Evolutionary conservation across 2,888 invertebrate genomes (phyloP).

Genomic region (Pollenia amentaria): DNA sequence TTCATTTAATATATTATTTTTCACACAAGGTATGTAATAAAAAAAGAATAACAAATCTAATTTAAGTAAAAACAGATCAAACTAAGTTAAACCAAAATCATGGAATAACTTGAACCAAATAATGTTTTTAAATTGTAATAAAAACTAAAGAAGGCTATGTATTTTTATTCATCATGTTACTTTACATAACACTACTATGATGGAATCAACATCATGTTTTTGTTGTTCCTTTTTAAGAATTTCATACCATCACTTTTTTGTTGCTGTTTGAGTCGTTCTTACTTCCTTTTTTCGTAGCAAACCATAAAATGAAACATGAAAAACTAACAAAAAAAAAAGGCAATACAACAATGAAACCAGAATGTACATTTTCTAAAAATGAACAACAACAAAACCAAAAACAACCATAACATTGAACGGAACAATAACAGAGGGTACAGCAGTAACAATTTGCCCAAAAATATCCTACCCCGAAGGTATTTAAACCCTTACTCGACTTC

Average conservation of each 20-base stretch:
- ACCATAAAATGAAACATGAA: constrained; percentile 41
- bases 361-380: constrained; percentile 50
- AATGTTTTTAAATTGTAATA: neutral
- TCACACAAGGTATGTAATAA: constrained; percentile 83
- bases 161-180: constrained; percentile 50
- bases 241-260: constrained; percentile 20
- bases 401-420: constrained; percentile 11
- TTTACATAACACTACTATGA: constrained; percentile 69
- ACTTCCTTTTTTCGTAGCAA: constrained; percentile 31
- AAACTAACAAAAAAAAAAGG: constrained; percentile 9
- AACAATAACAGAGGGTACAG: constrained; percentile 26
- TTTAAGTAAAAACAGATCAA: constrained; percentile 35
- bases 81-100: neutral
- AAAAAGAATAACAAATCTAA: neutral
- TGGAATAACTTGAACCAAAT: neutral
- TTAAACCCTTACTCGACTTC: constrained; percentile 51
- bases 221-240: constrained; percentile 26
- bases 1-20: constrained; percentile 85
- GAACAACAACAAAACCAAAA: constrained; percentile 26
- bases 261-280: constrained; percentile 12
- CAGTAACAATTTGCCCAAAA: neutral
- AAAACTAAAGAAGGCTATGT: constrained; percentile 9
- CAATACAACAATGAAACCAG: constrained; percentile 40
- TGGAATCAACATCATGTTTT: constrained; percentile 41
- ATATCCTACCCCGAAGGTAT: constrained; percentile 45